Evolutionary conservation across 2,797 vertebrate species (phyloP).

Genomic region (Phoeniculus purpureus): DNA sequence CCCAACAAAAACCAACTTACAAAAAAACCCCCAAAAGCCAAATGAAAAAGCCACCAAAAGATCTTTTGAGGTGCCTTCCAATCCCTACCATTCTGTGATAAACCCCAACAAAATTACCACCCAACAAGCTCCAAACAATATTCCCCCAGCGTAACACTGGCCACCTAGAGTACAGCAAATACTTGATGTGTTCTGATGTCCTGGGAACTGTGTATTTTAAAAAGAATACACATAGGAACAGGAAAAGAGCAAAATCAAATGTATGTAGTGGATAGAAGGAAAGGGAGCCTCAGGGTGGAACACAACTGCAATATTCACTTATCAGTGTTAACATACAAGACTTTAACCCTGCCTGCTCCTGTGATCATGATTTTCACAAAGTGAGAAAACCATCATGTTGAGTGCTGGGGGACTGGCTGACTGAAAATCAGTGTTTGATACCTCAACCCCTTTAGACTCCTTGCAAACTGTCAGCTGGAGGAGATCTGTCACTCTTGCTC

Average conservation of each 20-base stretch:
- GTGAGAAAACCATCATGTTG: not conserved
- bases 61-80: no score
- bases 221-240: not conserved
- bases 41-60: no score
- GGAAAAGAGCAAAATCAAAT: not conserved
- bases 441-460: not conserved
- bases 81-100: no score
- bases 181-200: accelerated
- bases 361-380: not conserved
- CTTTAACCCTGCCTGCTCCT: not conserved
- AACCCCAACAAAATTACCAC: not conserved
- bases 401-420: not conserved
- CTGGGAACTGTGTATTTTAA: not conserved
- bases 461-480: not conserved
- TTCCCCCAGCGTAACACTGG: not conserved
- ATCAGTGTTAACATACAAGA: not conserved
- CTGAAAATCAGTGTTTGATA: not conserved
- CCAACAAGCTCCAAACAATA: no score
- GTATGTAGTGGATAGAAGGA: accelerated
- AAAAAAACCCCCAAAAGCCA: not conserved
- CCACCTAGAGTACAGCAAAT: not conserved
- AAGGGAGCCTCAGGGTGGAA: not conserved
- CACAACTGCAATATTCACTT: not conserved
- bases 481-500: not conserved
- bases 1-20: not conserved